These are phyloP conservation scores for Chauna torquata DNA, from an alignment of 2,113 vertebrate species.

Conservation along the genomic window DNA sequence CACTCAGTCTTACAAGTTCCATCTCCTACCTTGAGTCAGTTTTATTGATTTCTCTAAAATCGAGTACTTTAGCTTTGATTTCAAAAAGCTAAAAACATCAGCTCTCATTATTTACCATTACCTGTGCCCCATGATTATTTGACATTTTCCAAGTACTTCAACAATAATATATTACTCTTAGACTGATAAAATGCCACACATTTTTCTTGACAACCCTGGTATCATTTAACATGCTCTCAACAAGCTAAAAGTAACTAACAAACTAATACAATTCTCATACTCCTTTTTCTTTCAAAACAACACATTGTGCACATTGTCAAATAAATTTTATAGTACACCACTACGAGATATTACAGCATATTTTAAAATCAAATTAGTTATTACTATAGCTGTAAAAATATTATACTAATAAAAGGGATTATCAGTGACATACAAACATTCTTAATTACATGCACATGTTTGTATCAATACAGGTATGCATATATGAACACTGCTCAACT, in stretches of 20 bases:
- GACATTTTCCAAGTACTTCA: background rate
- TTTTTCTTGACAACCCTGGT: background rate
- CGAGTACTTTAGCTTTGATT: background rate
- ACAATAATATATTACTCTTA: background rate
- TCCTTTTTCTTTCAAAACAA: background rate
- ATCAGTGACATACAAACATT: background rate
- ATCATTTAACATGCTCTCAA: background rate
- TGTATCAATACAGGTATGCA: rapidly evolving
- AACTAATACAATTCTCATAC: background rate
- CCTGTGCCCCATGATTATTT: background rate
- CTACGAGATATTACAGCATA: background rate
- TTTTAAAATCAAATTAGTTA: background rate
- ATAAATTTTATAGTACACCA: background rate
- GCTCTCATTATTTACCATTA: background rate
- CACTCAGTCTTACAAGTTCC: background rate
- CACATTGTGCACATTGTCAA: background rate
- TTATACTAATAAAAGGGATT: background rate
- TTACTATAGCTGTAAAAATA: background rate
- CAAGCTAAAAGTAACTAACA: background rate
- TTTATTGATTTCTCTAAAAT: background rate
- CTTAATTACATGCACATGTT: background rate
- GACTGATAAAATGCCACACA: background rate
- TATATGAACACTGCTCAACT: background rate
- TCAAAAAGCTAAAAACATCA: background rate
- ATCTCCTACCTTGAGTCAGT: background rate